Evolutionary conservation across 1,140 invertebrate species (phyloP), one percentile per base, ranked within the genome.

Genomic region (Monochamus saltuarius): DNA sequence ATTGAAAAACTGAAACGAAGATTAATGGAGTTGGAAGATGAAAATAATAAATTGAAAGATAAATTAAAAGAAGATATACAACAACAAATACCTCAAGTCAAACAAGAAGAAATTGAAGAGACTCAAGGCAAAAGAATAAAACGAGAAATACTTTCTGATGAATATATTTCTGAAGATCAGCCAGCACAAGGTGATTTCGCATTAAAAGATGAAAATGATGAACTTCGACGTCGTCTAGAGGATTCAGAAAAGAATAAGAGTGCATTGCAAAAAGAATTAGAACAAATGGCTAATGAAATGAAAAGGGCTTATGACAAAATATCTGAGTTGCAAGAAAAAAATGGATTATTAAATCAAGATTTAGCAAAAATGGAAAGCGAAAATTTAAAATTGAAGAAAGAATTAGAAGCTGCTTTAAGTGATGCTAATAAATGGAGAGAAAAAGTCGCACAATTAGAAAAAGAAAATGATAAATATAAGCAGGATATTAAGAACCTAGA

Each of bases 321-420:
- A 39, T 36, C 34, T 13, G 17, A 61, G 19, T 22, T 62, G 8
- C 35, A 56, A 49, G 37, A 42, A 16, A 62, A 64, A 49, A 65
- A 60, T 39, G 42, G 43, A 0, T 54, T 57, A 10, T 13, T 68
- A 37, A 61, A 64, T 34, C 56, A 64, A 35, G 57, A 46, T 8
- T 34, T 59, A 17, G 51, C 43, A 0, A 57, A 61, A 53, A 9
- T 51, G 17, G 47, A 61, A 42, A 52, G 16, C 7, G 64, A 66
- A 49, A 67, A 59, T 37, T 17, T 40, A 1, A 64, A 64, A 65
- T 22, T 67, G 36, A 65, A 59, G 22, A 61, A 52, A 19, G 61
- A 66, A 47, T 37, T 63, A 14, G 51, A 46, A 9, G 49, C 14
- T n/a, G 19, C 56, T 38, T 52, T 53, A 55, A 37, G 35, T 56